A percentile compares a stretch with the other conserved stretches of the same genome.
Evolutionary conservation across 2,113 vertebrate species (phyloP).

Genomic region (Glaucomys volans): DNA sequence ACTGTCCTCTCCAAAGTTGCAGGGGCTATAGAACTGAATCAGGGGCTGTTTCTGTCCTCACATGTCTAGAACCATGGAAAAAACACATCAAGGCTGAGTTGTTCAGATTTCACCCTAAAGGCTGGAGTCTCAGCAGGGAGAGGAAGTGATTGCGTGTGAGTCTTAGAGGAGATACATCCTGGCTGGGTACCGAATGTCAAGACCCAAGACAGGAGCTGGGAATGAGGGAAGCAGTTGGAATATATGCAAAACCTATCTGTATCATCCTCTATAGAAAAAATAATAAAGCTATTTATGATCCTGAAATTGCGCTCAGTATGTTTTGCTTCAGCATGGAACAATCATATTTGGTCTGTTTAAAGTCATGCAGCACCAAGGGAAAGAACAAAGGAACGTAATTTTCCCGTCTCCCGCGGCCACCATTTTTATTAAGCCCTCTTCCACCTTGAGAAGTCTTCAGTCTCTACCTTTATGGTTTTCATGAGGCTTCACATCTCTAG

Average conservation of each 20-base stretch:
- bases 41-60: neutral
- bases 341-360: neutral
- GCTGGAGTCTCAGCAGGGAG: neutral
- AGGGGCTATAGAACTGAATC: neutral
- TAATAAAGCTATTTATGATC: neutral
- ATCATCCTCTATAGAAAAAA: neutral
- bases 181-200: neutral
- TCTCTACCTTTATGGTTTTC: neutral
- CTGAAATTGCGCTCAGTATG: neutral
- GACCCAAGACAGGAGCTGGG: neutral
- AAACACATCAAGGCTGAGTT: neutral
- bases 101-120: neutral
- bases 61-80: neutral
- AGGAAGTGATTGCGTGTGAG: neutral
- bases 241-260: neutral
- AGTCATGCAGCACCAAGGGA: neutral
- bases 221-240: neutral
- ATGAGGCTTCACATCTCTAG: neutral
- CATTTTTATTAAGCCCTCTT: neutral
- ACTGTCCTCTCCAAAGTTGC: fast-evolving
- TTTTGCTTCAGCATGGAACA: neutral
- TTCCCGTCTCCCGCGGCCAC: neutral
- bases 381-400: neutral
- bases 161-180: neutral
- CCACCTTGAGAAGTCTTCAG: neutral